Evolutionary conservation across 2,797 vertebrate genomes (phyloP).

Genomic region (Pitangus sulphuratus): DNA sequence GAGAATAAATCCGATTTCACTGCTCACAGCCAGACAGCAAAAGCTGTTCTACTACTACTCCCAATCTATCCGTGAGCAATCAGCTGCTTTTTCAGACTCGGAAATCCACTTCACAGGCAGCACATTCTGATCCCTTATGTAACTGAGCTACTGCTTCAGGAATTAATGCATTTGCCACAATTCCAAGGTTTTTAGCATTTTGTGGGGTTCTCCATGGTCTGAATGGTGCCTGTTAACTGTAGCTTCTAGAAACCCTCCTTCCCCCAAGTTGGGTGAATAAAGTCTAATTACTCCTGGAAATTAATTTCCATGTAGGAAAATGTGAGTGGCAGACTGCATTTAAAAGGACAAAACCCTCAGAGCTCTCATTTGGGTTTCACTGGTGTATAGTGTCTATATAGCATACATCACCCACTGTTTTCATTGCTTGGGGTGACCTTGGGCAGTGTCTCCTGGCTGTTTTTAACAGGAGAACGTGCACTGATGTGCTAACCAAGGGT

Average conservation of each 20-base stretch:
- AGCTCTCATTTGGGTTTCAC: neutral
- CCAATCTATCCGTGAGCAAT: constrained; percentile 7
- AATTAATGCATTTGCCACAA: neutral
- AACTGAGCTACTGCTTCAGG: neutral
- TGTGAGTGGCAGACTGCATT: neutral
- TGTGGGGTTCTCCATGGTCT: neutral
- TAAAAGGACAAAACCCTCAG: neutral
- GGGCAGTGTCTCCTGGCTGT: neutral
- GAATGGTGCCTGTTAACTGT: neutral
- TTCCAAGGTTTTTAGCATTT: neutral
- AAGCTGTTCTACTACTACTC: constrained; percentile 13
- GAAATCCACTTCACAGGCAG: constrained; percentile 1
- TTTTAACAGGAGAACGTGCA: neutral
- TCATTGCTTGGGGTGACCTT: neutral
- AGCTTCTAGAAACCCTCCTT: neutral
- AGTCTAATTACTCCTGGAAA: neutral
- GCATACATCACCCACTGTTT: neutral
- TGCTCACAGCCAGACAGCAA: constrained; percentile 7
- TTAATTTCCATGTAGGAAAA: neutral
- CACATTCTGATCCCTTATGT: neutral
- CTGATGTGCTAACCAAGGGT: too few species aligned
- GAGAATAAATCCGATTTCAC: neutral
- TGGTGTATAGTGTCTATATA: rapidly evolving
- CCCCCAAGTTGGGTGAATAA: neutral
- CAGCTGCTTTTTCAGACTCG: neutral